Base-by-base conservation (phyloP, 2,113 vertebrate species). In the Nematolebias whitei region DNA sequence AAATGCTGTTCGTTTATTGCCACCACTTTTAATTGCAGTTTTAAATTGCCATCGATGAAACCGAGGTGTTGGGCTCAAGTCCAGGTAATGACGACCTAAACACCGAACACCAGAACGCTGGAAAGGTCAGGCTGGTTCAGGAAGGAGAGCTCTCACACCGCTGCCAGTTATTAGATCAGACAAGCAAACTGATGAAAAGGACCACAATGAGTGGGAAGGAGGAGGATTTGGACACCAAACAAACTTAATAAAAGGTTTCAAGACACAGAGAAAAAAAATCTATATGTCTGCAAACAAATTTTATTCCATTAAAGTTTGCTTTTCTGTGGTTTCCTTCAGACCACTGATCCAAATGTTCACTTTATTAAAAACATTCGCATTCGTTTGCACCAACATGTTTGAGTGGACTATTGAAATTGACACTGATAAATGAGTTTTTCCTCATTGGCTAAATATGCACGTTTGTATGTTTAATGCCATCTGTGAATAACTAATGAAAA, bases 11-110 rank as follows among this genome's bases (percentile, higher is more conserved):
- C 29, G 29, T n/a, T 32, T 53, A 53, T 32, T 53, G 16, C 51
- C 8, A 8, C 10, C 13, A 29, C 51, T 32, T 53, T 53, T 53
- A 53, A 53, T 53, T 35, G 51, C 26, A 53, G 51, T 8, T 26
- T 53, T 35, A 53, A 32, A 53, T 29, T 53, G 16, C 26, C 24
- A 26, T 32, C 26, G 16, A 53, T 53, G 26, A 53, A 53, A 53
- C 26, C 29, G 51, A 18, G 26, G 26, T 18, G 8, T 53, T n/a
- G 10, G 29, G 51, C 51, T 32, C 16, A n/a, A 32, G 26, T n/a
- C n/a, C 26, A 32, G 51, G 35, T 32, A 53, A 32, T 35, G 47
- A 22, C 19, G 24, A 52, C 23, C 50, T 52, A 9, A 52, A n/a
- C 16, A 35, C 26, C 10, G 26, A 53, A 32, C 16, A 32, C 24